These are phyloP conservation scores for Gastrophysa polygoni DNA, from an alignment of 2,888 invertebrate genomes.

Conservation along the genomic window DNA sequence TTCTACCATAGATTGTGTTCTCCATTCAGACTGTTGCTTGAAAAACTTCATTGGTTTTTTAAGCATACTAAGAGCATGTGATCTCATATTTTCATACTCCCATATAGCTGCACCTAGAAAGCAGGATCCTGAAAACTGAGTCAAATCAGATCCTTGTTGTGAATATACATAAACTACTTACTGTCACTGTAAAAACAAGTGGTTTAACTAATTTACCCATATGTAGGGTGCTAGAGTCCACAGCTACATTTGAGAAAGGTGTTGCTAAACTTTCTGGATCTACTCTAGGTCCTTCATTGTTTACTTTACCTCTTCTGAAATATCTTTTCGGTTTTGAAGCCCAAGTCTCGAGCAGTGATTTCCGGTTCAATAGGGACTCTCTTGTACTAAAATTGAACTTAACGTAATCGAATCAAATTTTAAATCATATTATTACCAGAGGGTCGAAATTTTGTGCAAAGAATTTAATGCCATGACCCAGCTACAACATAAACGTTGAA, in stretches of 20 bases:
- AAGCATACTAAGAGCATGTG: constrained; percentile 64
- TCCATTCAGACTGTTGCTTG: constrained; percentile 49
- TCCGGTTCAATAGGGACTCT: constrained; percentile 26
- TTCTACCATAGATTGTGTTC: constrained; percentile 18
- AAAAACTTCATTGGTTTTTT: constrained; percentile 63
- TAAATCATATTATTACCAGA: too few species aligned
- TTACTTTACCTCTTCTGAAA: constrained; percentile 41
- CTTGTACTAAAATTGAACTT: constrained; percentile 26
- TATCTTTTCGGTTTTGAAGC: constrained; percentile 31
- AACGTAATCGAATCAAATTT: too few species aligned
- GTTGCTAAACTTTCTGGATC: constrained; percentile 51
- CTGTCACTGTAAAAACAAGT: constrained; percentile 69
- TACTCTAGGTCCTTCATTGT: constrained; percentile 37
- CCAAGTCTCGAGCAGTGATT: constrained; percentile 2
- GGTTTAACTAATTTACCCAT: constrained; percentile 64
- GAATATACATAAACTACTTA: constrained; percentile 52
- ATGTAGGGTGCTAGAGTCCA: constrained; percentile 59
- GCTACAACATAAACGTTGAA: too few species aligned
- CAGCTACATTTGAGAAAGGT: constrained; percentile 57
- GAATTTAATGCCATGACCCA: not conserved
- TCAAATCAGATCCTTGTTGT: not conserved
- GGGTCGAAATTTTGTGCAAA: constrained; percentile 35
- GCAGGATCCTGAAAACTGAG: constrained; percentile 63
- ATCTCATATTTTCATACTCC: constrained; percentile 79
- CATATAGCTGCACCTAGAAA: constrained; percentile 80